phyloP scores from a whole-genome alignment of 2,888 invertebrate species.

The Acronicta psi region DNA sequence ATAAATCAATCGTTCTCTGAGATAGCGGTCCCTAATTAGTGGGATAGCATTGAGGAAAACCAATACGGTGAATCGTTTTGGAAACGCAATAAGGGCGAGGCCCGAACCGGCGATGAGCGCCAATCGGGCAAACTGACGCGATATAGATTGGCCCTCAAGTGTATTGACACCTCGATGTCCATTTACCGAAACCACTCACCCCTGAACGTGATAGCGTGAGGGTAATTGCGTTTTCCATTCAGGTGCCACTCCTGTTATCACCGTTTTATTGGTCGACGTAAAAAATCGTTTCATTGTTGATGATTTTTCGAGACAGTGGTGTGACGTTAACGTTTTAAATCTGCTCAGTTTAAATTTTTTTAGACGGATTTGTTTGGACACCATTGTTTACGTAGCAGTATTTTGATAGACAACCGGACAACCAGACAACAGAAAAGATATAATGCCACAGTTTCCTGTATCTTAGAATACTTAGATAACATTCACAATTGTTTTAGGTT shows the following conservation, averaged over 20 bases:
- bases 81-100: slow-evolving; percentile 56
- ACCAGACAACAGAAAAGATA: neutral
- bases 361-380: slow-evolving; percentile 5
- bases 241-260: slow-evolving; percentile 53
- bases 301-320: slow-evolving; percentile 20
- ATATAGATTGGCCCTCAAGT: slow-evolving; percentile 59
- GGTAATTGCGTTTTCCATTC: slow-evolving; percentile 57
- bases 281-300: slow-evolving; percentile 48
- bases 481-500: slow-evolving; percentile 20
- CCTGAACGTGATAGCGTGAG: slow-evolving; percentile 59
- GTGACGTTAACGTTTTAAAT: slow-evolving; percentile 18
- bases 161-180: slow-evolving; percentile 59
- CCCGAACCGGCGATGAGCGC: slow-evolving; percentile 43
- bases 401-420: too few relatives aligned
- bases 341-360: slow-evolving; percentile 17
- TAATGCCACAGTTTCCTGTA: neutral
- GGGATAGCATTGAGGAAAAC: slow-evolving; percentile 48
- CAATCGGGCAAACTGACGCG: slow-evolving; percentile 54
- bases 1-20: slow-evolving; percentile 49
- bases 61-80: slow-evolving; percentile 53
- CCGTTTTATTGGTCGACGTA: slow-evolving; percentile 48
- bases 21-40: slow-evolving; percentile 54
- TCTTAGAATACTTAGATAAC: neutral
- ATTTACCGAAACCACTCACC: slow-evolving; percentile 63
- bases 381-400: neutral